A percentile compares a stretch with the other conserved stretches of the same genome.
These are phyloP conservation scores for Hypotaenidia philippensis DNA, from an alignment of 2,797 vertebrate species.

Conservation along the genomic window DNA sequence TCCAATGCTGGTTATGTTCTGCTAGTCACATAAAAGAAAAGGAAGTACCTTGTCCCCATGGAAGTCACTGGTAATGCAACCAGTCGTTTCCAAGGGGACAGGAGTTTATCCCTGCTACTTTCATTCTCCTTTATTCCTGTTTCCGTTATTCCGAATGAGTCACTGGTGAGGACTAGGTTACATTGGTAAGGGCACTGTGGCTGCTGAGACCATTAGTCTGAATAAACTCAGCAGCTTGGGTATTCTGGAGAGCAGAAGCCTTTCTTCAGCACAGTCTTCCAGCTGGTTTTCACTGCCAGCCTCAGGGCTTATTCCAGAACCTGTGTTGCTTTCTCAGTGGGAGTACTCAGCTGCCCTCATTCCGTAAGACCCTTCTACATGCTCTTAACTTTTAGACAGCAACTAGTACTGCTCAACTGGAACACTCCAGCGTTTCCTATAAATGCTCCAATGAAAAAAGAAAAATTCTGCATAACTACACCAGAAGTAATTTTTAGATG, in stretches of 20 bases:
- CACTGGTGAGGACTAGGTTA: background rate
- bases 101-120: background rate
- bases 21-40: background rate
- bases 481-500: background rate
- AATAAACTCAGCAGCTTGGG: background rate
- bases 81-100: background rate
- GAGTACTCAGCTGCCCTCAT: background rate
- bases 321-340: background rate
- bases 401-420: background rate
- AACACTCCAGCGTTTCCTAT: background rate
- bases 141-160: background rate
- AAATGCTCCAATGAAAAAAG: background rate
- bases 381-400: background rate
- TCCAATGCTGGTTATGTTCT: background rate
- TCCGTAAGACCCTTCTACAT: background rate
- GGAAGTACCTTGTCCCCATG: accelerated
- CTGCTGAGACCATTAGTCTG: background rate
- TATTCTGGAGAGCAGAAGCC: background rate
- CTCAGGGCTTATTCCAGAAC: background rate
- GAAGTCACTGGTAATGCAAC: background rate
- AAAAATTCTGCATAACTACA: background rate
- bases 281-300: background rate
- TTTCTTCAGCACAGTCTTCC: background rate
- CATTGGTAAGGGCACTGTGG: too few species aligned
- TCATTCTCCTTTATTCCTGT: background rate